Percentiles rank a stretch among this genome's conserved stretches.
Evolutionary conservation across 2,888 invertebrate genomes (phyloP).

Genomic region (Helleia helle): DNA sequence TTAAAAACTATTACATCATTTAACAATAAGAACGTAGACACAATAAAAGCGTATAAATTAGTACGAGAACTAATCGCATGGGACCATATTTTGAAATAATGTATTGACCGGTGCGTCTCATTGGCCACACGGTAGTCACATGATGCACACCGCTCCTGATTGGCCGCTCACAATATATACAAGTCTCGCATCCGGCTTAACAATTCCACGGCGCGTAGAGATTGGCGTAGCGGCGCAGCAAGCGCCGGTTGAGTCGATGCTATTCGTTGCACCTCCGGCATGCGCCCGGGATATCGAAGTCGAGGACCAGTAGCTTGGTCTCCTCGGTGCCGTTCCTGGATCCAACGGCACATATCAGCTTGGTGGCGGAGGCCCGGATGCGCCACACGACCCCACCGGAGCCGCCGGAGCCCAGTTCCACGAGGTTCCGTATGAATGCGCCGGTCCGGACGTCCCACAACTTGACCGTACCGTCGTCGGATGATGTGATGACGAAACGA

Average conservation of each 20-base stretch:
- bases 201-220: conserved; percentile 64
- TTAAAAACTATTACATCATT: conserved; percentile 1
- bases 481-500: conserved; percentile 98
- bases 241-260: conserved; percentile 64
- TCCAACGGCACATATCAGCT: conserved; percentile 98
- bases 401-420: conserved; percentile 94
- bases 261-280: conserved; percentile 75
- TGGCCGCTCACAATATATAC: conserved; percentile 9
- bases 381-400: conserved; percentile 99
- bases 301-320: conserved; percentile 96
- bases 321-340: conserved; percentile 99
- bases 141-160: too few species aligned
- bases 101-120: background rate
- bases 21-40: conserved; percentile 7
- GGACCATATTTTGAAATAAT: background rate
- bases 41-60: conserved; percentile 6
- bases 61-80: background rate
- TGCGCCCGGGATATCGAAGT: conserved; percentile 92
- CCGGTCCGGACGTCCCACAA: conserved; percentile 98
- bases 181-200: conserved; percentile 24
- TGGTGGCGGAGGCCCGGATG: conserved; percentile 94
- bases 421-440: conserved; percentile 96
- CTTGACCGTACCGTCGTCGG: conserved; percentile 99
- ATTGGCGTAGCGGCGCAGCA: conserved; percentile 58
- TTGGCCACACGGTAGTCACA: too few species aligned